A percentile compares a stretch with the other conserved stretches of the same genome.
Evolutionary conservation across 2,888 invertebrate species (phyloP).

Genomic region (Andricus curvator): DNA sequence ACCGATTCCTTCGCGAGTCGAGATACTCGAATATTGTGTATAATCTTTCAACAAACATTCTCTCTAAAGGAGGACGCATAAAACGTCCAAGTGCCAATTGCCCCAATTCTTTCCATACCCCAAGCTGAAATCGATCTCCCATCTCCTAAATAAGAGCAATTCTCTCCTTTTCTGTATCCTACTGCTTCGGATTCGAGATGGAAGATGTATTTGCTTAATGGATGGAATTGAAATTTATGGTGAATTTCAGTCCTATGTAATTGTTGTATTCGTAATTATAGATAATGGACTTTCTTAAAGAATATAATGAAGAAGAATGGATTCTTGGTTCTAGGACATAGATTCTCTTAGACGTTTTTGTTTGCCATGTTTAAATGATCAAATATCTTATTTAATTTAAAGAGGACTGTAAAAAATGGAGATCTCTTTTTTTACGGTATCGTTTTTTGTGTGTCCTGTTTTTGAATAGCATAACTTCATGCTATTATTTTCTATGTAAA

Average conservation of each 20-base stretch:
- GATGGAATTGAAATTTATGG: slow-evolving; percentile 3
- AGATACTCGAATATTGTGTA: neutral
- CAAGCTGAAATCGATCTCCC: slow-evolving; percentile 28
- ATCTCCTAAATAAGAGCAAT: slow-evolving; percentile 30
- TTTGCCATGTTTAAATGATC: neutral
- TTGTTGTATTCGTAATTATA: neutral
- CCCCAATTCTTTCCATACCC: slow-evolving; percentile 35
- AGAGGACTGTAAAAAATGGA: neutral
- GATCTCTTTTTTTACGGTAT: no score
- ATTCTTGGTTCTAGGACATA: neutral
- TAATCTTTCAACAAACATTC: neutral
- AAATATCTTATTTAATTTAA: neutral
- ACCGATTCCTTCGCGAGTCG: neutral
- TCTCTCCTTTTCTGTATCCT: slow-evolving; percentile 8
- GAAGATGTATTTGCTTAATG: neutral
- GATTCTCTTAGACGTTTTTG: neutral
- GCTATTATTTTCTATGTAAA: no score
- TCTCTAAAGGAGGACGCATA: slow-evolving; percentile 19
- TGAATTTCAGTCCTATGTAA: neutral
- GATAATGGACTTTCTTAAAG: neutral
- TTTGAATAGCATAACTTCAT: no score
- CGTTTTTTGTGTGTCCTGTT: no score
- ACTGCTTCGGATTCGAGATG: slow-evolving; percentile 11
- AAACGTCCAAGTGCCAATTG: slow-evolving; percentile 29
- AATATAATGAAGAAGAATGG: neutral